These are phyloP conservation scores for Cyanoliseus patagonus DNA, from an alignment of 2,113 vertebrate species.

Conservation along the genomic window DNA sequence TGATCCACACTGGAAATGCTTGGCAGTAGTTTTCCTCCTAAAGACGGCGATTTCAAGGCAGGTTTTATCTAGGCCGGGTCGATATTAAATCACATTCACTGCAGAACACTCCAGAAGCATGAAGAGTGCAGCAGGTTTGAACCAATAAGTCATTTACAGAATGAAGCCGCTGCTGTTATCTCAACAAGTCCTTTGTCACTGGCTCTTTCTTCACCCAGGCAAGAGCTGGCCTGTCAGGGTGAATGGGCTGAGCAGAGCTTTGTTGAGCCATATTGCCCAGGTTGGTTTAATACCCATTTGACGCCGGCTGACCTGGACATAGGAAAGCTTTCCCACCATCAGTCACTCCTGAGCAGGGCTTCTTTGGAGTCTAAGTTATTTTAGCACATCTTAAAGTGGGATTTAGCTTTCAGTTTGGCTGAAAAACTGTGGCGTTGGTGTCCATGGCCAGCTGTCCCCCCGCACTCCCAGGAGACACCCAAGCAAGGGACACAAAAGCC, in stretches of 20 bases:
- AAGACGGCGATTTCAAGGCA: background rate
- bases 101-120: background rate
- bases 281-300: rapidly evolving
- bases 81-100: background rate
- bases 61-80: background rate
- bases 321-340: background rate
- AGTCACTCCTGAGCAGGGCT: background rate
- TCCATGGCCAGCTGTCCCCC: background rate
- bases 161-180: background rate
- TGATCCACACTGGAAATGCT: background rate
- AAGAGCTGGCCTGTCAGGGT: background rate
- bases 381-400: background rate
- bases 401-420: background rate
- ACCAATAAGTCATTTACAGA: background rate
- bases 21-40: background rate
- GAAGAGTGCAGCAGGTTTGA: background rate
- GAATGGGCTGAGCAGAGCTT: background rate
- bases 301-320: background rate
- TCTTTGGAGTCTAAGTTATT: background rate
- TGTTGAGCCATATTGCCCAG: background rate
- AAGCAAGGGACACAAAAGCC: background rate
- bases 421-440: background rate
- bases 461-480: background rate
- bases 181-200: background rate
- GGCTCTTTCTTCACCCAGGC: background rate